Conservation (phyloP, 1,140 invertebrate genomes). For the Lepeophtheirus salmonis region DNA sequence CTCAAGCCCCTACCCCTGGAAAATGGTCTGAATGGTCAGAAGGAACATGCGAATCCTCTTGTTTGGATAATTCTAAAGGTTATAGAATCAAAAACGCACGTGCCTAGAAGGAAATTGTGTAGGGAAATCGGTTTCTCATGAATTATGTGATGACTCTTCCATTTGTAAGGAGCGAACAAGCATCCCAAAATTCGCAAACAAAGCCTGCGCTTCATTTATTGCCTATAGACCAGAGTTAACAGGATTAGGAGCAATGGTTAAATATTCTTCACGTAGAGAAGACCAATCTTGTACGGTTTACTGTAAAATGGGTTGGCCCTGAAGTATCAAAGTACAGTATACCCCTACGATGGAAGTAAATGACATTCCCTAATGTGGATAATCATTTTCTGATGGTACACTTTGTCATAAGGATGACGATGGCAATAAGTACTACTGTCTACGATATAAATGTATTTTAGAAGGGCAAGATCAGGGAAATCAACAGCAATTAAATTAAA, state of each 20-base stretch:
- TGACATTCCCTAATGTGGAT: conserved; percentile 29
- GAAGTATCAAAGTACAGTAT: conserved; percentile 42
- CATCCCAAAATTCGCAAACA: too few species aligned
- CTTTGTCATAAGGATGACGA: conserved; percentile 41
- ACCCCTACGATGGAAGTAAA: conserved; percentile 50
- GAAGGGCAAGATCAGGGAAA: neutral
- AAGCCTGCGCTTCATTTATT: neutral
- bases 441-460: neutral
- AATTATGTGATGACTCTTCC: neutral
- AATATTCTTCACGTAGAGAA: neutral
- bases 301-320: neutral
- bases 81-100: neutral
- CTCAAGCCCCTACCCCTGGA: conserved; percentile 31
- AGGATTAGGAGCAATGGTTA: neutral
- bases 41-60: neutral
- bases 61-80: neutral
- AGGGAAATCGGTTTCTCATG: neutral
- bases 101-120: neutral
- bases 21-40: neutral
- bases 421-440: neutral
- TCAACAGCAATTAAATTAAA: neutral
- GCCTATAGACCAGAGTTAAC: neutral
- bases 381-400: conserved; percentile 55
- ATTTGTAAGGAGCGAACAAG: neutral
- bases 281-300: neutral